Evolutionary conservation across 2,113 vertebrate species (phyloP).

Genomic region (Aegotheles bennettii): DNA sequence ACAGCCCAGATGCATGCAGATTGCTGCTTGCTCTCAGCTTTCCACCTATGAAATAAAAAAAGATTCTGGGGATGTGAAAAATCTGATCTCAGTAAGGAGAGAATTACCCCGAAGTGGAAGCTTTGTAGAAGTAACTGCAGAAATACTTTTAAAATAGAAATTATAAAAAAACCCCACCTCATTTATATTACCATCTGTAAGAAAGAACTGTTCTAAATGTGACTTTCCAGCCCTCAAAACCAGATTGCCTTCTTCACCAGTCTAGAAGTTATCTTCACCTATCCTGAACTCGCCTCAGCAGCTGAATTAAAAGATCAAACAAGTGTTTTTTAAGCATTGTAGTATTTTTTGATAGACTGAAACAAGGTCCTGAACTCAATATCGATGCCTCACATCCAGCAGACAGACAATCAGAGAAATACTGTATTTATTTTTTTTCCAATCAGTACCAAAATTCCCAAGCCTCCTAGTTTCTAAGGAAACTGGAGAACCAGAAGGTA

Average conservation of each 20-base stretch:
- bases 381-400: accelerated
- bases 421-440: neutral
- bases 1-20: neutral
- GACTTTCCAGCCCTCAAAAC: neutral
- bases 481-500: neutral
- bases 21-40: neutral
- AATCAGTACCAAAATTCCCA: neutral
- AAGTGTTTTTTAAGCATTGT: neutral
- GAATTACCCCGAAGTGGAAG: neutral
- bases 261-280: neutral
- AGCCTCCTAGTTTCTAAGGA: neutral
- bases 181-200: neutral
- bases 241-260: neutral
- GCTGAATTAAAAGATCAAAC: neutral
- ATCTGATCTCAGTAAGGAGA: neutral
- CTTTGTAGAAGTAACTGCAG: neutral
- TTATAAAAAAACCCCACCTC: neutral
- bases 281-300: neutral
- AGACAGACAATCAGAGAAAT: neutral
- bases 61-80: neutral
- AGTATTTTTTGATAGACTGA: neutral
- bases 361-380: neutral
- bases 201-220: neutral
- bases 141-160: neutral
- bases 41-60: neutral